Evolutionary conservation across 2,113 vertebrate species (phyloP).

Genomic region (Paralichthys olivaceus): DNA sequence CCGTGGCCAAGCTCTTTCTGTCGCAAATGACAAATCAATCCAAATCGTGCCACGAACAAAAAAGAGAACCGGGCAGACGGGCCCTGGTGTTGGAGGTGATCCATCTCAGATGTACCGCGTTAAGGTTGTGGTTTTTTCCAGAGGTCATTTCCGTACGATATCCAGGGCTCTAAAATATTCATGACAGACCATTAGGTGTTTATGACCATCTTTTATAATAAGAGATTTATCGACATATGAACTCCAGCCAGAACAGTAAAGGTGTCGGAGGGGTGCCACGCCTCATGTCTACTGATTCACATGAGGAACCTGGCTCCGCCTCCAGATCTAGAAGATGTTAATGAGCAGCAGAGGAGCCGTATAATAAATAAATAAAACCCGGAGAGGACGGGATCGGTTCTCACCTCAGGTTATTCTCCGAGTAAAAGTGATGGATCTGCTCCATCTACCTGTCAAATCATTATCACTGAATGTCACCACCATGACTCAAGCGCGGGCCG

Average conservation of each 20-base stretch:
- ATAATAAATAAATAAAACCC: slow-evolving; percentile 28
- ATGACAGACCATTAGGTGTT: slow-evolving; percentile 76
- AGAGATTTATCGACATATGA: slow-evolving; percentile 73
- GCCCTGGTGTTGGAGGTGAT: slow-evolving; percentile 49
- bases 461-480: slow-evolving; percentile 27
- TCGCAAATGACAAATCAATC: slow-evolving; percentile 80
- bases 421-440: slow-evolving; percentile 37
- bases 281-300: slow-evolving; percentile 61
- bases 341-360: slow-evolving; percentile 42
- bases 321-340: slow-evolving; percentile 27
- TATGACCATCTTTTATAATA: slow-evolving; percentile 75
- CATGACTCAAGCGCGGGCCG: slow-evolving; percentile 16
- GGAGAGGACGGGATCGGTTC: slow-evolving; percentile 26
- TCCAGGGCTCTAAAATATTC: slow-evolving; percentile 74
- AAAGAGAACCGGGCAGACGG: slow-evolving; percentile 35
- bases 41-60: slow-evolving; percentile 60
- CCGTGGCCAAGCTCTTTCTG: slow-evolving; percentile 73
- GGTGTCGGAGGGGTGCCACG: slow-evolving; percentile 45
- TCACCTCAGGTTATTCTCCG: slow-evolving; percentile 25
- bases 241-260: slow-evolving; percentile 66
- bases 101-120: slow-evolving; percentile 53
- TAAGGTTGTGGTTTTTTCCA: slow-evolving; percentile 56
- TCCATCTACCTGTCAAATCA: slow-evolving; percentile 49
- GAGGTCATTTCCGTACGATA: slow-evolving; percentile 67
- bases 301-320: not conserved